Evolutionary conservation across 2,888 invertebrate species (phyloP).

Genomic region (Mongoloraphidia duomilia): DNA sequence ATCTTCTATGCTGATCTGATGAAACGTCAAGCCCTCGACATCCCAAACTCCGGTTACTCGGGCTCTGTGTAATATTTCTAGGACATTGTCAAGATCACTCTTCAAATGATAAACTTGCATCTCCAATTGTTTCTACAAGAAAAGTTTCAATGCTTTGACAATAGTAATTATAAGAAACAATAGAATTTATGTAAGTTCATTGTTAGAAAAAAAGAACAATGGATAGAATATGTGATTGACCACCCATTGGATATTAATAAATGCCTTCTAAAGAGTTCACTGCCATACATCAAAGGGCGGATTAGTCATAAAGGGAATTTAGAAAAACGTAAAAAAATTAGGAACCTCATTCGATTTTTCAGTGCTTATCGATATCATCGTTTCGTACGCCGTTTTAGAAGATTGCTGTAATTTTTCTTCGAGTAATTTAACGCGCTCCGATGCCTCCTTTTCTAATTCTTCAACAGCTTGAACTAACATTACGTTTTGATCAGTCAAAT

Average conservation of each 20-base stretch:
- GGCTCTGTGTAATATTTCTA: slow-evolving; percentile 32
- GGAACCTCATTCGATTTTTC: not conserved
- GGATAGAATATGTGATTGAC: too few relatives aligned
- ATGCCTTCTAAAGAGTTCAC: too few relatives aligned
- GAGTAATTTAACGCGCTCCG: slow-evolving; percentile 37
- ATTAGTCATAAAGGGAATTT: not conserved
- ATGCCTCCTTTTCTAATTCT: slow-evolving; percentile 51
- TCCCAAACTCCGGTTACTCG: slow-evolving; percentile 29
- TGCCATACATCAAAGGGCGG: too few relatives aligned
- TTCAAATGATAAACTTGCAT: slow-evolving; percentile 16
- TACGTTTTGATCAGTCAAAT: slow-evolving; percentile 52
- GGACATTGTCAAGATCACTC: slow-evolving; percentile 28
- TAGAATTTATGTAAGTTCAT: too few relatives aligned
- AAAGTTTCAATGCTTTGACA: too few relatives aligned
- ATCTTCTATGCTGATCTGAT: slow-evolving; percentile 28
- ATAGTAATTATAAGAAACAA: too few relatives aligned
- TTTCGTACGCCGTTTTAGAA: not conserved
- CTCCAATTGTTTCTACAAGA: not conserved
- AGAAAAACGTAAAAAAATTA: not conserved
- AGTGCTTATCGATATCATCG: not conserved
- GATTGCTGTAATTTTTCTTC: slow-evolving; percentile 34
- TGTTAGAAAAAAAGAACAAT: too few relatives aligned
- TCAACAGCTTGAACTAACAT: slow-evolving; percentile 50
- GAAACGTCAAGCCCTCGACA: slow-evolving; percentile 28
- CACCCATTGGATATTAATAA: too few relatives aligned